Conservation (phyloP, 2,797 vertebrate species). For the Coranthus polyacanthus region DNA sequence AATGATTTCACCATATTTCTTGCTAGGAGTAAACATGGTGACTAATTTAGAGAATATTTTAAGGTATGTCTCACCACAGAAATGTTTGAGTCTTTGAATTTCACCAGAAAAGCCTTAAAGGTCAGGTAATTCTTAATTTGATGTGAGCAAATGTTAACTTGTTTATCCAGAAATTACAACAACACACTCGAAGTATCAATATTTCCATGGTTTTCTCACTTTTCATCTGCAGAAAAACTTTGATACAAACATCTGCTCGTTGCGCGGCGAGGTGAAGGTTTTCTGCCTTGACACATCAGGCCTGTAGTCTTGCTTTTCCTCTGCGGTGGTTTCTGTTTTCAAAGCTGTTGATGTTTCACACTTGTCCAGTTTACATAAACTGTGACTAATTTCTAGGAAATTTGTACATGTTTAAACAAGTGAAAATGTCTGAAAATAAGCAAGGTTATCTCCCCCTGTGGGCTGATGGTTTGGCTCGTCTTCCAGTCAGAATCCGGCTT, state of each 20-base stretch:
- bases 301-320: too few relatives aligned
- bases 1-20: background rate
- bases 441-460: constrained; percentile 2
- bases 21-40: background rate
- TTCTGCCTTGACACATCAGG: too few relatives aligned
- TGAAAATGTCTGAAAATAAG: constrained; percentile 9
- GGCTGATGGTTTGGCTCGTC: constrained; percentile 1
- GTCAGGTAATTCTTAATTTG: background rate
- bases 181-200: background rate
- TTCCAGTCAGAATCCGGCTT: constrained; percentile 16
- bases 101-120: background rate
- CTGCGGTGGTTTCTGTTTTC: too few relatives aligned
- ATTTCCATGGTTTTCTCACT: background rate
- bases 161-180: background rate
- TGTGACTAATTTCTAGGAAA: background rate
- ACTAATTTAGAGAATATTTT: background rate
- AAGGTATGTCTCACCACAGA: background rate
- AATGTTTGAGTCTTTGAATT: background rate
- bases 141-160: background rate
- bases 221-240: too few relatives aligned
- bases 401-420: constrained; percentile 11
- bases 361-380: too few relatives aligned
- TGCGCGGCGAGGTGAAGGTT: too few relatives aligned
- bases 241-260: too few relatives aligned
- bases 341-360: too few relatives aligned